phyloP scores from a whole-genome alignment of 2,797 vertebrate species.

The Ceyx erithaca region DNA sequence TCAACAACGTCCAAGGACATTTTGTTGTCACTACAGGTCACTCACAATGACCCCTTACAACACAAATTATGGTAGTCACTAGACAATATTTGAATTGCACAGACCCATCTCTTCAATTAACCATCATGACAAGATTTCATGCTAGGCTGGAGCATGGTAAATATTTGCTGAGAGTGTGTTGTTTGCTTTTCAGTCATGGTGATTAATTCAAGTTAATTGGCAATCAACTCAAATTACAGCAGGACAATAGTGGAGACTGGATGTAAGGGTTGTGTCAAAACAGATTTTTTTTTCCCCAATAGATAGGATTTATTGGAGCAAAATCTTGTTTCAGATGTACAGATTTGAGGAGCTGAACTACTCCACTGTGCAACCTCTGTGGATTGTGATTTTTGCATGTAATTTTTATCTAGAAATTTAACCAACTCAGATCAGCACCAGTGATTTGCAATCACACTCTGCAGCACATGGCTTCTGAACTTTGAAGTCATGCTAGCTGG shows the following conservation, averaged over 20 bases:
- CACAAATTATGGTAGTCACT: neutral
- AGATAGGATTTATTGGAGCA: neutral
- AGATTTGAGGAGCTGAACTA: neutral
- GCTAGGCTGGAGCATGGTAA: constrained; percentile 26
- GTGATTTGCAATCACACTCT: neutral
- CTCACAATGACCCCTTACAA: neutral
- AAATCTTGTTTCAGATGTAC: neutral
- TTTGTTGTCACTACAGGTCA: neutral
- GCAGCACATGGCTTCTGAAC: neutral
- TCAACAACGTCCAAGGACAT: neutral
- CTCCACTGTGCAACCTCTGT: neutral
- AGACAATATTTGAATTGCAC: constrained; percentile 19
- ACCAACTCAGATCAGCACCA: neutral
- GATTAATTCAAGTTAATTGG: constrained; percentile 57
- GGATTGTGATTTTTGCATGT: neutral
- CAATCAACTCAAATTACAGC: constrained; percentile 40
- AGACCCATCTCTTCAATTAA: constrained; percentile 38
- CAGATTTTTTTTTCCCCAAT: constrained; percentile 11
- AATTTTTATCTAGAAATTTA: neutral
- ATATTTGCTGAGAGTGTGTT: constrained; percentile 29
- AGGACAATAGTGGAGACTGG: neutral
- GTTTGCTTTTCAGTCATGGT: constrained; percentile 40
- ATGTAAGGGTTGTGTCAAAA: neutral
- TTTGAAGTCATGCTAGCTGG: neutral
- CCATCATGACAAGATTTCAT: constrained; percentile 9